phyloP scores from a whole-genome alignment of 2,797 vertebrate genomes.

The Columba guinea region DNA sequence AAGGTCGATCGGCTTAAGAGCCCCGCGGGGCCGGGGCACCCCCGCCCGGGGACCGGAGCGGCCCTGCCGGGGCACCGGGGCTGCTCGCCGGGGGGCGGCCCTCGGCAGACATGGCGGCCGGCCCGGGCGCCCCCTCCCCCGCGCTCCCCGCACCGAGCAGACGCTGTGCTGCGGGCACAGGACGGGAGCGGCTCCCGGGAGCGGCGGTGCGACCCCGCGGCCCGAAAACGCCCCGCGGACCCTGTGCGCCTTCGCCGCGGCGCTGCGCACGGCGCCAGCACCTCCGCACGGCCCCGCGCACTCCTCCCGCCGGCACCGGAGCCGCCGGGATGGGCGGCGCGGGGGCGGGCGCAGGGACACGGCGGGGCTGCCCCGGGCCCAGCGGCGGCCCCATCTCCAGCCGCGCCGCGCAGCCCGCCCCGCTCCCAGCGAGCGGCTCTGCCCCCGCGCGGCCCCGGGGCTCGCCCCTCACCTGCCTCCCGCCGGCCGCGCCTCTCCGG shows the following conservation, averaged over 20 bases:
- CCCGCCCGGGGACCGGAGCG: not conserved
- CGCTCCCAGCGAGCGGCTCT: not conserved
- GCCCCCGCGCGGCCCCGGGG: not conserved
- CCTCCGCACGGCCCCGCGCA: not conserved
- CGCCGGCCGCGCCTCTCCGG: not conserved
- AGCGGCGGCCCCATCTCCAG: not conserved
- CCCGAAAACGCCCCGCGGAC: not conserved
- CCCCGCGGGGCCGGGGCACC: not conserved
- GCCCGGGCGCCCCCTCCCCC: not conserved
- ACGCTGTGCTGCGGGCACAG: not conserved
- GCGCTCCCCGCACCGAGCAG: not conserved
- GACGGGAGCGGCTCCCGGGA: not conserved
- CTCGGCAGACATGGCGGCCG: not conserved
- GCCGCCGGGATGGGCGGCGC: not conserved
- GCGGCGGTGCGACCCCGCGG: not conserved
- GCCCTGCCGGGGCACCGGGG: not conserved
- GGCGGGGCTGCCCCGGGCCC: not conserved
- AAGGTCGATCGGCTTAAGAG: not conserved
- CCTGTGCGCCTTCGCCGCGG: not conserved
- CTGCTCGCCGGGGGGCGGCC: too few relatives aligned
- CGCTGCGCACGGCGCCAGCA: not conserved
- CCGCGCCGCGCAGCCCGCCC: not conserved
- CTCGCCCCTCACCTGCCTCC: not conserved
- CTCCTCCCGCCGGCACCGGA: not conserved
- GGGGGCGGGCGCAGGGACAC: not conserved